Percentiles rank a stretch among this genome's conserved stretches.
Evolutionary conservation across 2,113 vertebrate species (phyloP).

Genomic region (Lucifuga dentata): DNA sequence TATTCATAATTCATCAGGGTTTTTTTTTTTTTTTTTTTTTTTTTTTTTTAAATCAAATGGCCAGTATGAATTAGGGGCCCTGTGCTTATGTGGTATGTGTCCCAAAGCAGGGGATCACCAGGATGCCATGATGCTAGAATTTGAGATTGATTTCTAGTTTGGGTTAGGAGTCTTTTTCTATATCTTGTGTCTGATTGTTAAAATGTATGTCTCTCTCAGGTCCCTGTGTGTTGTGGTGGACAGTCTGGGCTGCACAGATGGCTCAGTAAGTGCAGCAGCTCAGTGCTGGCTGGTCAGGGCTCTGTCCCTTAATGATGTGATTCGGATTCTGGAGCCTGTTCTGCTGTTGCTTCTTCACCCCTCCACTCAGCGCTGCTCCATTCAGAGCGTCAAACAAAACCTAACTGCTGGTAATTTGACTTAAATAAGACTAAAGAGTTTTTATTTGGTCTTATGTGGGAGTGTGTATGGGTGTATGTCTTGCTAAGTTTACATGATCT

Average conservation of each 20-base stretch:
- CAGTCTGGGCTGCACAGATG: slow-evolving; percentile 90
- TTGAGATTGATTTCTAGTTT: not conserved
- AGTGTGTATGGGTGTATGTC: not conserved
- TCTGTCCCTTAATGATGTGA: slow-evolving; percentile 91
- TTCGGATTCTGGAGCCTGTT: slow-evolving; percentile 94
- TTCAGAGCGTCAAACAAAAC: slow-evolving; percentile 88
- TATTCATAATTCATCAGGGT: too few relatives aligned
- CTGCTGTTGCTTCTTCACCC: slow-evolving; percentile 95
- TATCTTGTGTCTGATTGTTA: not conserved
- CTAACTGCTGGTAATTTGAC: slow-evolving; percentile 81
- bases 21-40: too few relatives aligned
- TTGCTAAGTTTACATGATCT: not conserved
- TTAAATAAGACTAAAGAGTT: too few relatives aligned
- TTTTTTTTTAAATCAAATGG: too few relatives aligned
- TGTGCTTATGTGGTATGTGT: too few relatives aligned
- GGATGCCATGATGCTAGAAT: too few relatives aligned
- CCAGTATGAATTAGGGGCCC: too few relatives aligned
- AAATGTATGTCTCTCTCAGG: slow-evolving; percentile 74
- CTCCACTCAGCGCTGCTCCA: slow-evolving; percentile 89
- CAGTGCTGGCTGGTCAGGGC: slow-evolving; percentile 95
- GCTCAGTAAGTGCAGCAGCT: slow-evolving; percentile 89
- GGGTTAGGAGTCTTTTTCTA: too few relatives aligned
- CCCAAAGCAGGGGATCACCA: too few relatives aligned
- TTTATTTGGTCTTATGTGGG: too few relatives aligned
- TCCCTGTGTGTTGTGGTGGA: slow-evolving; percentile 97